Percentiles rank a stretch among this genome's conserved stretches.
Evolutionary conservation across 2,888 invertebrate genomes (phyloP).

Genomic region (Aspidiotus rigidus): DNA sequence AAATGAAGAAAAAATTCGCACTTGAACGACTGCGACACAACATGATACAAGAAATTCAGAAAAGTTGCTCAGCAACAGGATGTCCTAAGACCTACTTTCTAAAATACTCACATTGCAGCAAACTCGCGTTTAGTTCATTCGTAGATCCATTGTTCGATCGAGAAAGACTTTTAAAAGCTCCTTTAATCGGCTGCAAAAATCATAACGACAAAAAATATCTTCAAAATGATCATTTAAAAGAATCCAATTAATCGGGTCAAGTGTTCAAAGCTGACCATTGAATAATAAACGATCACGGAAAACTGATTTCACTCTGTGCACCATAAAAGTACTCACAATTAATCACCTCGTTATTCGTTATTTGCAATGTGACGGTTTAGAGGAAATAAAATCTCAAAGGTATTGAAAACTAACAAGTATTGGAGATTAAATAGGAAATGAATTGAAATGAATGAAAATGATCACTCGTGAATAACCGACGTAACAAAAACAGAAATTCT

Average conservation of each 20-base stretch:
- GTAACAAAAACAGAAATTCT: constrained; percentile 17
- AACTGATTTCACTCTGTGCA: too few species aligned
- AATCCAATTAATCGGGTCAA: constrained; percentile 26
- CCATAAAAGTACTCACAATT: not conserved
- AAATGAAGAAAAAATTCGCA: too few species aligned
- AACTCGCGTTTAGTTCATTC: too few species aligned
- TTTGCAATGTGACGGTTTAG: too few species aligned
- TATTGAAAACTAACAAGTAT: too few species aligned
- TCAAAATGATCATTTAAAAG: not conserved
- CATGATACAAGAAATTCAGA: constrained; percentile 5
- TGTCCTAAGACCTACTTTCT: constrained; percentile 31
- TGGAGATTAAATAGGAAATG: too few species aligned
- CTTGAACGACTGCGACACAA: too few species aligned
- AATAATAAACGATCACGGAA: not conserved
- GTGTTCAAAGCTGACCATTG: constrained; percentile 28
- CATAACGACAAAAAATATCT: not conserved
- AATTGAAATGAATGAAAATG: not conserved
- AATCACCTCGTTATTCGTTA: too few species aligned
- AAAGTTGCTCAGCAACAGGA: constrained; percentile 21
- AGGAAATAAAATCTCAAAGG: too few species aligned
- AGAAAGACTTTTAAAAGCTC: too few species aligned
- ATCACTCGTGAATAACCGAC: constrained; percentile 14
- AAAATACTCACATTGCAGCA: not conserved
- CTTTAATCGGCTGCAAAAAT: not conserved
- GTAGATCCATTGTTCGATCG: too few species aligned